A percentile compares a stretch with the other conserved stretches of the same genome.
Evolutionary conservation across 2,797 vertebrate genomes (phyloP).

Genomic region (Anisognathus igniventris): DNA sequence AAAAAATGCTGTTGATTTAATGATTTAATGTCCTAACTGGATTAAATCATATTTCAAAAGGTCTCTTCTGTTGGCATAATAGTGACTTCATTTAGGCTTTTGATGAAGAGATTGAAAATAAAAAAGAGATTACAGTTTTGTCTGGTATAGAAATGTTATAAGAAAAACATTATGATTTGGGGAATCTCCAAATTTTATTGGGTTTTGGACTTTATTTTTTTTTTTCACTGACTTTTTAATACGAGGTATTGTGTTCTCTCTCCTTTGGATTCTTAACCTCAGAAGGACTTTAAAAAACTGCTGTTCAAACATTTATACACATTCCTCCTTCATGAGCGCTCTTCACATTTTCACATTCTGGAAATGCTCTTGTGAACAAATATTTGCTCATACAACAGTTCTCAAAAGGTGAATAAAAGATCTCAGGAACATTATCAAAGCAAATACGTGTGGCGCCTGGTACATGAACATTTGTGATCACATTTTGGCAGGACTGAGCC

Average conservation of each 20-base stretch:
- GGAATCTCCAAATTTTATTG: background rate
- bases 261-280: background rate
- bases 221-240: background rate
- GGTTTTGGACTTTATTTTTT: background rate
- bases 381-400: slow-evolving; percentile 20
- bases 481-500: background rate
- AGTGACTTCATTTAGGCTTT: background rate
- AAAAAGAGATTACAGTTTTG: background rate
- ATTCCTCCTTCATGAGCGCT: background rate
- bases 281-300: background rate
- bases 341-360: background rate
- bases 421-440: slow-evolving; percentile 14
- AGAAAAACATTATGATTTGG: background rate
- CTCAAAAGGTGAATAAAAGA: background rate
- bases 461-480: background rate
- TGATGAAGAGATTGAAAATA: background rate
- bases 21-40: background rate
- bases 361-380: slow-evolving; percentile 18
- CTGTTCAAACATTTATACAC: background rate
- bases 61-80: background rate
- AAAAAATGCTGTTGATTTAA: background rate
- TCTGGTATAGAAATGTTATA: background rate
- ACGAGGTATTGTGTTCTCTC: background rate
- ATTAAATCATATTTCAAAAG: background rate
- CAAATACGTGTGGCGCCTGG: slow-evolving; percentile 20